Evolutionary conservation across 2,113 vertebrate genomes (phyloP), one percentile per base, ranked within the genome.

Genomic region (Catagonus wagneri): DNA sequence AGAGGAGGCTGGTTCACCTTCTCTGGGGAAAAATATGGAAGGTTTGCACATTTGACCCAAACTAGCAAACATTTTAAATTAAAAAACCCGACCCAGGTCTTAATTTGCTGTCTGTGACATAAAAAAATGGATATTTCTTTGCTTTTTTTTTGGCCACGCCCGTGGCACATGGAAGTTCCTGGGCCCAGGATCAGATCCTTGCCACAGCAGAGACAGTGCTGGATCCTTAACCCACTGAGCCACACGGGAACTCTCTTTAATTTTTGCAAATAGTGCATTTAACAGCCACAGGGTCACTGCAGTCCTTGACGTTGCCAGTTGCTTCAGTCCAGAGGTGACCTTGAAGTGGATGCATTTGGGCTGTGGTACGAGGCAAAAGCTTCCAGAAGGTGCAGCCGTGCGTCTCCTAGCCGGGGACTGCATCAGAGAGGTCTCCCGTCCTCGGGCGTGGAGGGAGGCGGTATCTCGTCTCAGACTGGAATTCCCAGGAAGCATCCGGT

Each of bases 371-470:
- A 52, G 66, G 75, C 83, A 23, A 19, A 54, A 75, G 87, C 23
- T 32, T 14, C 15, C n/a, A 6, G 2, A 9, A 69, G 79, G 56
- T 11, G 52, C 3, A 52, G 68, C 66, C 12, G 1, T 29, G 0
- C 3, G 39, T 7, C 2, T n/a, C 20, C 34, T 54, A 7, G 68
- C 23, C n/a, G n/a, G 1, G 56, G 25, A 6, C 54, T 60, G 4
- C 0, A 0, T 7, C 1, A 4, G 0, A 1, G 1, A 44, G 19
- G 39, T 27, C 52, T 50, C 29, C 11, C 10, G 6, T 20, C 6
- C 39, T 39, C 1, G 9, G 17, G 6, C 54, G 27, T 56, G 17
- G 11, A 32, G 34, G 39, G 15, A 44, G 11, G 20, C 1, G 0
- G 12, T 16, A 0, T 50, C 15, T 0, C 0, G 7, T 76, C 93